These are phyloP conservation scores for Fragum whitleyi DNA, from an alignment of 2,888 invertebrate genomes.

Conservation along the genomic window DNA sequence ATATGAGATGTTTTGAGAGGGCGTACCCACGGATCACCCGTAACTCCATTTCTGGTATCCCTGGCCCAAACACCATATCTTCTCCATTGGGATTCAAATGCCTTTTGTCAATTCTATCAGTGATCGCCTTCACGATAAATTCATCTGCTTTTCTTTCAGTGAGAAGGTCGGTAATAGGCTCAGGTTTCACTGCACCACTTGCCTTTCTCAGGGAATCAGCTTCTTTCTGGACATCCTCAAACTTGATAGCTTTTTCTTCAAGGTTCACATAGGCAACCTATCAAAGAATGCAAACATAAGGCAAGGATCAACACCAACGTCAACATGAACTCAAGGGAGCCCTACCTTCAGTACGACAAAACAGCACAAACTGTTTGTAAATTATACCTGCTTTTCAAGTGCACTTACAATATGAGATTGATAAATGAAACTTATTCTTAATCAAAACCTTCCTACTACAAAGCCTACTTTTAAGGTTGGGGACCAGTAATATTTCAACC, in stretches of 20 bases:
- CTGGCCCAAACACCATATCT: conserved; percentile 73
- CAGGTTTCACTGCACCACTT: conserved; percentile 32
- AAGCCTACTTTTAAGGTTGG: no score
- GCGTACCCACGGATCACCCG: conserved; percentile 57
- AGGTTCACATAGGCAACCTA: conserved; percentile 66
- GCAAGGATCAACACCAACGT: background rate
- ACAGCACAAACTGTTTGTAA: no score
- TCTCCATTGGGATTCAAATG: conserved; percentile 56
- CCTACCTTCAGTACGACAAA: no score
- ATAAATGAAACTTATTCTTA: no score
- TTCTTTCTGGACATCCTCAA: conserved; percentile 55
- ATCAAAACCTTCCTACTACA: no score
- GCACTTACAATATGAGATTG: no score
- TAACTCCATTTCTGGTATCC: conserved; percentile 58
- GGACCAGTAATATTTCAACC: no score
- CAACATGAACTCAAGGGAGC: no score
- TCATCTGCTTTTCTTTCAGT: conserved; percentile 48
- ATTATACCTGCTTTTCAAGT: no score
- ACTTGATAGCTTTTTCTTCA: conserved; percentile 64
- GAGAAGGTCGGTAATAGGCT: conserved; percentile 30
- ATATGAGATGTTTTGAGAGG: conserved; percentile 39
- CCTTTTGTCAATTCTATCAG: conserved; percentile 61
- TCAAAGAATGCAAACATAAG: conserved; percentile 21
- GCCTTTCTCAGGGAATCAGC: conserved; percentile 45
- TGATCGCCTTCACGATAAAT: conserved; percentile 59